Conservation (phyloP, 1,140 invertebrate genomes). For the Rhagoletis zephyria region DNA sequence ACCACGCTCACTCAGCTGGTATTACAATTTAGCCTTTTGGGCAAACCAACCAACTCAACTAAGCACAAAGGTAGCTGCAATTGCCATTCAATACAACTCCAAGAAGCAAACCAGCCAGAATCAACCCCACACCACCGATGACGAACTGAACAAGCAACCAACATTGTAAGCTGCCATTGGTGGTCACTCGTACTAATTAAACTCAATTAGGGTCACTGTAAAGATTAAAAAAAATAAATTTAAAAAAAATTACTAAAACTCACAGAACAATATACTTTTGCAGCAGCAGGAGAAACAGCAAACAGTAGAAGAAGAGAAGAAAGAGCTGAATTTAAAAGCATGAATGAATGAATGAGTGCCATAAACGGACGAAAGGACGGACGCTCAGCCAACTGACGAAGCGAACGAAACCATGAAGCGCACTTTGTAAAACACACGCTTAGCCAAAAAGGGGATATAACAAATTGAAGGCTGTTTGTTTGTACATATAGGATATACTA, state of each 20-base stretch:
- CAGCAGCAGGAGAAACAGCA: background rate
- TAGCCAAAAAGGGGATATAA: background rate
- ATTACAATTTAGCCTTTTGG: background rate
- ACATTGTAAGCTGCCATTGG: conserved; percentile 45
- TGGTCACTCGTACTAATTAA: conserved; percentile 47
- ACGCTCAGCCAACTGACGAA: background rate
- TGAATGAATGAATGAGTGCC: background rate
- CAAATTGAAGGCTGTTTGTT: conserved; percentile 9
- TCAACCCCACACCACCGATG: background rate
- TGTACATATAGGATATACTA: background rate
- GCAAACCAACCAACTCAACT: conserved; percentile 25
- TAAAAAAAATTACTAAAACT: background rate
- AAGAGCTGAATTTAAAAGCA: background rate
- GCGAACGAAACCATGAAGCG: background rate
- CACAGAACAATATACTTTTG: conserved; percentile 29
- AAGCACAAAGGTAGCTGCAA: background rate
- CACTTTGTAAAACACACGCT: conserved; percentile 17
- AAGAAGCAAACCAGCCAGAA: background rate
- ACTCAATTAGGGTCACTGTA: conserved; percentile 43
- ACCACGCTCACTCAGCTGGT: background rate
- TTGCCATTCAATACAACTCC: background rate
- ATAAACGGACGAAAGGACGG: background rate
- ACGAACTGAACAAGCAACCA: background rate
- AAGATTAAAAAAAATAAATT: too few relatives aligned
- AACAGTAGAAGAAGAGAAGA: background rate